Base-by-base conservation (phyloP, 1,140 invertebrate species). In the Cherax quadricarinatus region DNA sequence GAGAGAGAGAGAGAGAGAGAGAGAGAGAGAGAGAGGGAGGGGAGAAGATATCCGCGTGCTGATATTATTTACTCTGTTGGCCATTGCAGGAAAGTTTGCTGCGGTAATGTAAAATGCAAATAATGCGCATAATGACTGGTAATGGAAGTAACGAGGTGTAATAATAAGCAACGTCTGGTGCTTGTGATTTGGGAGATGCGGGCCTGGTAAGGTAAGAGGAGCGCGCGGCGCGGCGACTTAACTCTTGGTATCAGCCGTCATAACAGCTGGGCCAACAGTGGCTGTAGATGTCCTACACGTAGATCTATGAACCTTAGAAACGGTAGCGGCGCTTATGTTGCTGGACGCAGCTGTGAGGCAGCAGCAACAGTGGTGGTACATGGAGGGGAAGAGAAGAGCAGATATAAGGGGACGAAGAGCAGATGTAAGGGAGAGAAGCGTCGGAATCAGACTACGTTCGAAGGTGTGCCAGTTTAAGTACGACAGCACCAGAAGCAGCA, bases 61-160 rank as follows among this genome's bases (percentile, higher is more conserved):
- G 78, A 48, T 82, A 53, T 82, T 88, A 30, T 88, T 88, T 80
- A 62, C 66, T 82, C 57, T 66, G 57, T 48, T 49, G n/a, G 48
- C 53, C 49, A 51, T 81, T 62, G 79, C 60, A 70, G 87, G 79
- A 82, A 81, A 70, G 62, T 62, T 88, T 81, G 78, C 87, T 21
- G 79, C 53, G 41, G 53, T 80, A 88, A 82, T 88, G 87, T 80
- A 60, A 73, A 88, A 88, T 88, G 87, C 79, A 88, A 88, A 88
- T 88, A 88, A 62, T 81, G 66, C 78, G 87, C 78, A 88, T 82
- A 82, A 88, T 88, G 57, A 82, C 60, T 41, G 75, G 30, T 82
- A 82, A 88, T 88, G 78, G 79, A 62, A 48, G 57, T 88, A 88
- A 88, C 66, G 87, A 88, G 87, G 57, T 41, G 78, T 66, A 81